Conservation (phyloP, 1,140 invertebrate species). For the Araneus ventricosus region DNA sequence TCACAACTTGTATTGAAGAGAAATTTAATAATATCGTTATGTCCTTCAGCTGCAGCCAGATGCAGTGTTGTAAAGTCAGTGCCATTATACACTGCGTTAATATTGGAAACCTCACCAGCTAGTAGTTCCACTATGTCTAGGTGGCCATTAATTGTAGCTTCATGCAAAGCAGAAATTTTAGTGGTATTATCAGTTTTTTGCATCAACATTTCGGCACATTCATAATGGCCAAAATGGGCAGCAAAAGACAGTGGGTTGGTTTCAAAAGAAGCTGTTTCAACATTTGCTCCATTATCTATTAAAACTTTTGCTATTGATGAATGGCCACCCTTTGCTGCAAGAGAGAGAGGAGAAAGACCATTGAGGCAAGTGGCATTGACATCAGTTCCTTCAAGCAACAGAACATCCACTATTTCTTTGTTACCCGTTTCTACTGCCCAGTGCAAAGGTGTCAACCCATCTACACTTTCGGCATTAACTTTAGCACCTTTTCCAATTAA, state of each 20-base stretch:
- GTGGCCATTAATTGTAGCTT: neutral
- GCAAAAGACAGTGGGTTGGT: conserved; percentile 79
- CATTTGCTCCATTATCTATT: conserved; percentile 72
- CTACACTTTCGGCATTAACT: neutral
- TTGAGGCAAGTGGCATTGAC: neutral
- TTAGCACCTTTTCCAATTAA: neutral
- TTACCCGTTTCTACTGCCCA: conserved; percentile 78
- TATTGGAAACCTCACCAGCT: neutral
- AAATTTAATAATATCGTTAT: conserved; percentile 64
- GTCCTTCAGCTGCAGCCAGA: conserved; percentile 71
- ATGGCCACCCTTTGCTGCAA: conserved; percentile 78
- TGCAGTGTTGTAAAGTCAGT: conserved; percentile 26
- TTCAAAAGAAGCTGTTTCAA: neutral
- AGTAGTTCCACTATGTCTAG: neutral
- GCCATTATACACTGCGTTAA: neutral
- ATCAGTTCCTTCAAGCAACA: neutral
- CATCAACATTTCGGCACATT: neutral
- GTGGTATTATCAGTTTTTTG: neutral
- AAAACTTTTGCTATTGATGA: conserved; percentile 75
- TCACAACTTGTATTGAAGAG: neutral
- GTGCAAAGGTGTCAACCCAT: conserved; percentile 77
- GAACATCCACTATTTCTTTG: conserved; percentile 67
- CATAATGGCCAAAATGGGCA: conserved; percentile 78
- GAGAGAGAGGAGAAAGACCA: conserved; percentile 75
- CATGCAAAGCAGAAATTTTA: neutral